These are phyloP conservation scores for Drosophila borealis DNA, from an alignment of 2,888 invertebrate species.

Conservation along the genomic window DNA sequence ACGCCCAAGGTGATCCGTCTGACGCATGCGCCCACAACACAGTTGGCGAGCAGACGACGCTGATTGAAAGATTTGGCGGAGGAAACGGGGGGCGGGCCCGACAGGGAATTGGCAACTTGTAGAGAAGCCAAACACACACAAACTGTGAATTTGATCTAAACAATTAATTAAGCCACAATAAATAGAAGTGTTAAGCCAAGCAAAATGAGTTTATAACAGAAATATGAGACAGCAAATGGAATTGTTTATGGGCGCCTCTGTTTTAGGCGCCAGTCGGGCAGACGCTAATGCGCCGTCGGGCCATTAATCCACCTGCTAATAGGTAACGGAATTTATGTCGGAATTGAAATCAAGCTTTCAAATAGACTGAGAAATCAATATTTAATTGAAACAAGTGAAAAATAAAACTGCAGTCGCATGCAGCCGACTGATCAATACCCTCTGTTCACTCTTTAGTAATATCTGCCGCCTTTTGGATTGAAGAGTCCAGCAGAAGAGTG, in stretches of 20 bases:
- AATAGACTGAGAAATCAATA: neutral
- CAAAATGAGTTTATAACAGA: slow-evolving; percentile 17
- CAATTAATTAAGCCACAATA: slow-evolving; percentile 61
- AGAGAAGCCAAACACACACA: slow-evolving; percentile 16
- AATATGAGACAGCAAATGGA: slow-evolving; percentile 11
- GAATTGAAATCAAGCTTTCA: slow-evolving; percentile 14
- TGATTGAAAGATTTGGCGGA: neutral
- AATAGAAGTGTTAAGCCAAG: slow-evolving; percentile 55
- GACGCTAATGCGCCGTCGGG: slow-evolving; percentile 27
- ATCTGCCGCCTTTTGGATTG: too few species aligned
- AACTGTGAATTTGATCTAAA: slow-evolving; percentile 69
- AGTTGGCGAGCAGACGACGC: slow-evolving; percentile 7
- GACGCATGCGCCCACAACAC: slow-evolving; percentile 53
- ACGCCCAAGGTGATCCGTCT: slow-evolving; percentile 56
- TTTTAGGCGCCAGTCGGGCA: slow-evolving; percentile 24
- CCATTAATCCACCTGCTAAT: slow-evolving; percentile 30
- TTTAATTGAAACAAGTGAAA: neutral
- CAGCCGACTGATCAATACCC: neutral
- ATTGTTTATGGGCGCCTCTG: slow-evolving; percentile 32
- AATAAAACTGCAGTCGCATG: neutral
- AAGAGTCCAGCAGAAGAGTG: too few species aligned
- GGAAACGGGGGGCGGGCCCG: neutral
- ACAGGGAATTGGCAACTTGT: slow-evolving; percentile 10
- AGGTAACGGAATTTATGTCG: slow-evolving; percentile 33
- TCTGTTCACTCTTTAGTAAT: neutral